phyloP scores from a whole-genome alignment of 1,140 invertebrate species.

The Neodiprion lecontei region DNA sequence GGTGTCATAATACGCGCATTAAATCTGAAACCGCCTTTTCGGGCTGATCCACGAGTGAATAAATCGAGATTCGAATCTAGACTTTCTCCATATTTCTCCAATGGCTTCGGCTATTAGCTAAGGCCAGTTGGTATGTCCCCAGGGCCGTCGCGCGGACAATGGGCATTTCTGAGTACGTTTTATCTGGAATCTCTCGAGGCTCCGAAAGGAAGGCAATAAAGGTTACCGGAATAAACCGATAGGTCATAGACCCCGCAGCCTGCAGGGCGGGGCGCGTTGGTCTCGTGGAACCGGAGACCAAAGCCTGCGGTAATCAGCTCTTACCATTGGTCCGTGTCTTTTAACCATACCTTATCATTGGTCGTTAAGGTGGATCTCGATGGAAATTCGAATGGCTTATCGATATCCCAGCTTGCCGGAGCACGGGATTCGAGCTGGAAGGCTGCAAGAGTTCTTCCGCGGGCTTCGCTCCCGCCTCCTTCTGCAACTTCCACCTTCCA shows the following conservation, averaged over 20 bases:
- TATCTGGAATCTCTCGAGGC: constrained; percentile 11
- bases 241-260: background rate
- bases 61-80: background rate
- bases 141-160: background rate
- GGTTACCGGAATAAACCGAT: constrained; percentile 18
- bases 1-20: too few relatives aligned
- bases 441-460: constrained; percentile 22
- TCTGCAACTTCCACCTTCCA: background rate
- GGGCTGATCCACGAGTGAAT: background rate
- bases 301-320: constrained; percentile 19
- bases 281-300: constrained; percentile 21
- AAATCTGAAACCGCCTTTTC: background rate
- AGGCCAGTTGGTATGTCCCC: background rate
- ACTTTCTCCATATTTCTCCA: background rate
- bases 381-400: constrained; percentile 42
- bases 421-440: constrained; percentile 16
- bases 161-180: constrained; percentile 7
- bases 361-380: constrained; percentile 21
- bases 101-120: background rate
- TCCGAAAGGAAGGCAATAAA: constrained; percentile 18
- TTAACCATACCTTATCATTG: constrained; percentile 37
- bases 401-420: constrained; percentile 30
- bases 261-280: constrained; percentile 24
- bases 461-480: background rate
- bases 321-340: constrained; percentile 31